Base-by-base conservation (phyloP, 1,140 invertebrate species). In the Antheraea pernyi region DNA sequence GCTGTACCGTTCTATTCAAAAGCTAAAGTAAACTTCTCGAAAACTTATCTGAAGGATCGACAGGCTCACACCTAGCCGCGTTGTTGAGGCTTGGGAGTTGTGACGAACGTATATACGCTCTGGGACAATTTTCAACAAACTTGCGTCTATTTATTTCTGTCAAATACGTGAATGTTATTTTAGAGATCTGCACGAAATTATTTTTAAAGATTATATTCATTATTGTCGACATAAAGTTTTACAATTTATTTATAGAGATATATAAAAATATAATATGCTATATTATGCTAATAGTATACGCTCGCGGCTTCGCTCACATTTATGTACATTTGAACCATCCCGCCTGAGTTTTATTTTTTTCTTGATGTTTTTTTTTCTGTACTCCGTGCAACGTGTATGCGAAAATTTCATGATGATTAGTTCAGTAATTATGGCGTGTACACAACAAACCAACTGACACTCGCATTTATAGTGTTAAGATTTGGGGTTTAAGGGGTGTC, bases 101-200 rank as follows among this genome's bases (percentile, higher is more conserved):
- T n/a, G 59, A 22, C 19, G 61, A 36, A 53, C 16, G 46, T 53
- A 13, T 53, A 53, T 6, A n/a, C 60, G 60, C 19, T 53, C 37
- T 8, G 61, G 39, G 16, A 19, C 64, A 65, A 65, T 42, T 65
- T 64, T 65, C 39, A 19, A 39, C 18, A 46, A 65, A 65, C 42
- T 65, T 42, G 42, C 19, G n/a, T 48, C 39, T 65, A 65, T 65
- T 65, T 65, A 65, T 65, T 19, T 19, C 39, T 65, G 64, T 48
- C 64, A 48, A 46, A 19, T 39, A 48, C 18, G 30, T 19, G 30
- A 61, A 64, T 13, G 30, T 9, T 64, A 11, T 65, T 42, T 65
- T 65, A 19, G 42, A 48, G 39, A 48, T 48, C 64, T 19, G 39
- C 19, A 22, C 19, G 5, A n/a, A 22, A 61, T 13, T 16, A 61